These are phyloP conservation scores for Aythya baeri DNA, from an alignment of 2,113 vertebrate genomes.

Conservation along the genomic window DNA sequence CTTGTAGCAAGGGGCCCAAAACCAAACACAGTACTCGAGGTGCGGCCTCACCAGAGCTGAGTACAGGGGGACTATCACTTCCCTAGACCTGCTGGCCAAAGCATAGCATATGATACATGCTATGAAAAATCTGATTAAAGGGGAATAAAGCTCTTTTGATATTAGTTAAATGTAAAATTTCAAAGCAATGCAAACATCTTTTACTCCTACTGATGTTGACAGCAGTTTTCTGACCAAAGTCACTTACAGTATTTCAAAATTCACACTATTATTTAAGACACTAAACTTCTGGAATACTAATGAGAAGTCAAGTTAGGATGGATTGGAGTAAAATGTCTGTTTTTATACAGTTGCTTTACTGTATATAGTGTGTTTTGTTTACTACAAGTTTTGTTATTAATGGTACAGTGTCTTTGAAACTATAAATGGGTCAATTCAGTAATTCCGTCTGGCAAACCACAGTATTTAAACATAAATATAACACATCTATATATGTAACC, in stretches of 20 bases:
- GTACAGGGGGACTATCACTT: too few relatives aligned
- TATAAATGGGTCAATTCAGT: neutral
- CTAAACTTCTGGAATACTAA: neutral
- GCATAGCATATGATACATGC: neutral
- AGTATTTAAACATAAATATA: neutral
- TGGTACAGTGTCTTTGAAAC: neutral
- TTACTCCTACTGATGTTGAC: constrained; percentile 27
- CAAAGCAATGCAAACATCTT: constrained; percentile 45
- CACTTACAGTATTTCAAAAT: neutral
- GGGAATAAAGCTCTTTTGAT: constrained; percentile 54
- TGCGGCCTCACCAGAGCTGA: too few relatives aligned
- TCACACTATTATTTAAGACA: constrained; percentile 30
- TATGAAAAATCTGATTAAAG: neutral
- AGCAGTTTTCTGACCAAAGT: constrained; percentile 29
- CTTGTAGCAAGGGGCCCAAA: too few relatives aligned
- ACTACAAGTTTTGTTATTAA: neutral
- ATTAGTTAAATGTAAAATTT: constrained; percentile 52
- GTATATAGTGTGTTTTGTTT: accelerated
- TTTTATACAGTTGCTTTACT: neutral
- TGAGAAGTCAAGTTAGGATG: neutral
- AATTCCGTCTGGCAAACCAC: neutral
- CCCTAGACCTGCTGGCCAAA: too few relatives aligned
- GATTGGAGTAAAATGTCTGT: neutral
- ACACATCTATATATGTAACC: neutral
- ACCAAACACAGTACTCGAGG: too few relatives aligned